phyloP scores from a whole-genome alignment of 2,888 invertebrate species.

The Hypsopygia costalis region DNA sequence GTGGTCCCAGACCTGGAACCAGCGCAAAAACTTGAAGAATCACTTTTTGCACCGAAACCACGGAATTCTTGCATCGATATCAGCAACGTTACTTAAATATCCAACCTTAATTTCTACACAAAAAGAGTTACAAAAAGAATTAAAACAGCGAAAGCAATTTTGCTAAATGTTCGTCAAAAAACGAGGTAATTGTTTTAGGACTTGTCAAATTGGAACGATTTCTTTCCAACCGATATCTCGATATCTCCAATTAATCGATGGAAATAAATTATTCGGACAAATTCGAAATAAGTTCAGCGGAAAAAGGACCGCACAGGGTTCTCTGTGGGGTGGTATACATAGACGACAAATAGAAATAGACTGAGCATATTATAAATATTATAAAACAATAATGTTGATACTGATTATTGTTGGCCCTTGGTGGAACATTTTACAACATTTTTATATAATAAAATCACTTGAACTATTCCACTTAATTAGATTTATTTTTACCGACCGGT shows the following conservation, averaged over 20 bases:
- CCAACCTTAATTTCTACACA: slow-evolving; percentile 8
- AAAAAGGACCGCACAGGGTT: slow-evolving; percentile 19
- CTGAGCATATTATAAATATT: too few relatives aligned
- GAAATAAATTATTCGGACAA: slow-evolving; percentile 45
- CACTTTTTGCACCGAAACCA: slow-evolving; percentile 52
- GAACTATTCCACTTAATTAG: too few relatives aligned
- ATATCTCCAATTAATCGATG: slow-evolving; percentile 60
- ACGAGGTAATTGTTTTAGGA: slow-evolving; percentile 53
- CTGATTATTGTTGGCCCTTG: too few relatives aligned
- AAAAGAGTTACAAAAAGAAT: slow-evolving; percentile 9
- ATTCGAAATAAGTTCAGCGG: slow-evolving; percentile 30
- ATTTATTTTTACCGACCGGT: too few relatives aligned
- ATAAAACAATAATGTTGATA: too few relatives aligned
- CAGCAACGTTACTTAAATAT: slow-evolving; percentile 6
- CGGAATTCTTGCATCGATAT: slow-evolving; percentile 1
- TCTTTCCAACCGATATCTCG: slow-evolving; percentile 59
- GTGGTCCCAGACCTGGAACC: slow-evolving; percentile 51
- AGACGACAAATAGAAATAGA: too few relatives aligned
- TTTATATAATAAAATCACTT: too few relatives aligned
- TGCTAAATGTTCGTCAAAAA: slow-evolving; percentile 15
- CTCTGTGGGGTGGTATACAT: slow-evolving; percentile 2
- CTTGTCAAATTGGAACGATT: slow-evolving; percentile 69
- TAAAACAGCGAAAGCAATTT: neutral
- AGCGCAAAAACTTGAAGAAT: slow-evolving; percentile 55
- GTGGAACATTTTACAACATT: too few relatives aligned